A percentile compares a stretch with the other conserved stretches of the same genome.
Evolutionary conservation across 2,113 vertebrate genomes (phyloP).

Genomic region (Telmatochromis sp.): DNA sequence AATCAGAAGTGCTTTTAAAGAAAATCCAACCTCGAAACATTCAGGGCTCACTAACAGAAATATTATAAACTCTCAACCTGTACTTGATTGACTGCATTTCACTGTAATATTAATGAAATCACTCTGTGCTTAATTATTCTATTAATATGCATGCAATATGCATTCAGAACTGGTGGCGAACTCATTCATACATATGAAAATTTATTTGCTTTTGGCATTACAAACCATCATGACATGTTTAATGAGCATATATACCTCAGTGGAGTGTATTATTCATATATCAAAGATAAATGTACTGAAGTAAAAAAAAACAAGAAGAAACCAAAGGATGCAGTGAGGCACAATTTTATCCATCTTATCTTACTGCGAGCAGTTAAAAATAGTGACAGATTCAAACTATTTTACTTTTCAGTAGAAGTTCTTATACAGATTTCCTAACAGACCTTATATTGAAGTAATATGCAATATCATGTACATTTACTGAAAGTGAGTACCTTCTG

Average conservation of each 20-base stretch:
- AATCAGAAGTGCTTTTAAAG: background rate
- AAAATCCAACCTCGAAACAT: background rate
- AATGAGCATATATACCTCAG: background rate
- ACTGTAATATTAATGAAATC: background rate
- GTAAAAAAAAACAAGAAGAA: background rate
- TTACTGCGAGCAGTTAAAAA: background rate
- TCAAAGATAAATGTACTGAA: background rate
- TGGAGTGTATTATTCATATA: background rate
- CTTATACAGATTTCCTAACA: background rate
- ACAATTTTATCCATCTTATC: background rate
- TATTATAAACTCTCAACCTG: background rate
- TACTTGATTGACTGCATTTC: background rate
- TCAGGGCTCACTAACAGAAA: background rate
- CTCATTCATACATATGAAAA: background rate
- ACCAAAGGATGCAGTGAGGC: background rate
- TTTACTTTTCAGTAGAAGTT: background rate
- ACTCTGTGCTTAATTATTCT: background rate
- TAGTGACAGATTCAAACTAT: background rate
- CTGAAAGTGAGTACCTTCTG: background rate
- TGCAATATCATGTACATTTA: background rate
- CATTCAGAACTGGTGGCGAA: background rate
- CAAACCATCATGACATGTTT: background rate
- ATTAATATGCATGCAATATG: background rate
- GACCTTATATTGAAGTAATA: background rate
- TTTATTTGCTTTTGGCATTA: conserved; percentile 29